Percentiles rank a stretch among this genome's conserved stretches.
phyloP scores from a whole-genome alignment of 1,140 invertebrate genomes.

The Lordiphosa stackelbergi region DNA sequence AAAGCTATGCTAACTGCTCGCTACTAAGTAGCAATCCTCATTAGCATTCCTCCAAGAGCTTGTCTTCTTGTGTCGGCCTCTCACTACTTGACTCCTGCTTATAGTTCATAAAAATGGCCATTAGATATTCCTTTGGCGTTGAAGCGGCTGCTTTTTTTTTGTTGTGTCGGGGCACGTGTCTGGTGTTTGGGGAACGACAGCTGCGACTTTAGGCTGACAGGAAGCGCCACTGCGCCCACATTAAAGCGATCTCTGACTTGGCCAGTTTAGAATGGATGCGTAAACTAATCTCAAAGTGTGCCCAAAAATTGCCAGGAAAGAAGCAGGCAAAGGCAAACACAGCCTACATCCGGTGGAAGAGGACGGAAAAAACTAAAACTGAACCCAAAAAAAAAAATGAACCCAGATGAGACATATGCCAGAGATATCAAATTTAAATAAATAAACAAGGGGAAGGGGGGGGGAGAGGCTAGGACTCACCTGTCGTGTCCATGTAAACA shows the following conservation, averaged over 20 bases:
- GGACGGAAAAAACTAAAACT: no score
- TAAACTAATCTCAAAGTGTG: conserved; percentile 74
- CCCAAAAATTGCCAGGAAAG: conserved; percentile 29
- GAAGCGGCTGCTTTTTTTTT: conserved; percentile 47
- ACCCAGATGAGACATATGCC: conserved; percentile 60
- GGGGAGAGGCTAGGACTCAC: conserved; percentile 72
- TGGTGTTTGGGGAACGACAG: conserved; percentile 44
- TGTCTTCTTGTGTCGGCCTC: no score
- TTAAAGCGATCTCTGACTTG: conserved; percentile 52
- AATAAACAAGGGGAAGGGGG: conserved; percentile 24
- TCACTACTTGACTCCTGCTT: not conserved
- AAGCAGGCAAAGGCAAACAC: conserved; percentile 54
- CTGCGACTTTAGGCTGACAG: conserved; percentile 48
- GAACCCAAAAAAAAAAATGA: conserved; percentile 25
- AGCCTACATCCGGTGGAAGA: conserved; percentile 69
- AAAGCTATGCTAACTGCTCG: no score
- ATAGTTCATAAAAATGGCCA: conserved; percentile 31
- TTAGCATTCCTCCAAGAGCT: conserved; percentile 1
- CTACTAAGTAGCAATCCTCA: not conserved
- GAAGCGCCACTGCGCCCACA: conserved; percentile 66
- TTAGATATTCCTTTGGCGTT: conserved; percentile 67
- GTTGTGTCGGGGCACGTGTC: conserved; percentile 53
- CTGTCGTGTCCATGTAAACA: conserved; percentile 83
- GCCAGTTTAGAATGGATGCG: conserved; percentile 44
- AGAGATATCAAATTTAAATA: conserved; percentile 69